Conservation (phyloP, 37 sponge, comb jelly and placozoan species). For the Mnemiopsis leidyi region DNA sequence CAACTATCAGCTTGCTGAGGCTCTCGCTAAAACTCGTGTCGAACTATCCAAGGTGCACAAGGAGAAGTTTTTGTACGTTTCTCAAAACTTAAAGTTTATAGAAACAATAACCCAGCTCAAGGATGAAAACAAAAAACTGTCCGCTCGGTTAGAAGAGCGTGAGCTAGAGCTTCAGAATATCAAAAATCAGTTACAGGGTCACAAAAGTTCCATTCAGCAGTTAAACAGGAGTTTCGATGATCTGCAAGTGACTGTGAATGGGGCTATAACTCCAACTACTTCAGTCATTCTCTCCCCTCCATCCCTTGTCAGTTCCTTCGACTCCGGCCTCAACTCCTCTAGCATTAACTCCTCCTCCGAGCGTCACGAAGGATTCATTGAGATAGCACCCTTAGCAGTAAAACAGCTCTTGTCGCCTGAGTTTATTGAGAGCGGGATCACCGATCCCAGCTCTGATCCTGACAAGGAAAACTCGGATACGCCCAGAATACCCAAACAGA, state of each 20-base stretch:
- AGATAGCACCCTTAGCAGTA: neutral
- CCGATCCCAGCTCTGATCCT: neutral
- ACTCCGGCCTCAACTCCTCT: neutral
- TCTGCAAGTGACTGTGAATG: neutral
- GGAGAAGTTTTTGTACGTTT: neutral
- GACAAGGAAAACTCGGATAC: too few relatives aligned
- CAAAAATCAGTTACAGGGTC: neutral
- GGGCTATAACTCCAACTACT: neutral
- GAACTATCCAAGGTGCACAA: neutral
- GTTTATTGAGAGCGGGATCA: neutral
- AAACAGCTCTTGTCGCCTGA: neutral
- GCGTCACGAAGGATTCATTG: neutral
- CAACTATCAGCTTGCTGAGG: constrained; percentile 4
- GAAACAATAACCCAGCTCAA: neutral
- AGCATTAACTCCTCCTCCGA: neutral
- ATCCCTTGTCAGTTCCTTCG: neutral
- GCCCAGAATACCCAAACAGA: neutral
- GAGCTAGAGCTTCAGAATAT: neutral
- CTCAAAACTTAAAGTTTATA: neutral
- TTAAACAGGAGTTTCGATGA: neutral
- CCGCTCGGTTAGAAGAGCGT: neutral
- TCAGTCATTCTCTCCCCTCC: neutral
- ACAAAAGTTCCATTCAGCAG: neutral
- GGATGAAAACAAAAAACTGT: neutral
- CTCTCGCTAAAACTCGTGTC: neutral